Evolutionary conservation across 2,113 vertebrate genomes (phyloP).

Genomic region (Grantiella picta): DNA sequence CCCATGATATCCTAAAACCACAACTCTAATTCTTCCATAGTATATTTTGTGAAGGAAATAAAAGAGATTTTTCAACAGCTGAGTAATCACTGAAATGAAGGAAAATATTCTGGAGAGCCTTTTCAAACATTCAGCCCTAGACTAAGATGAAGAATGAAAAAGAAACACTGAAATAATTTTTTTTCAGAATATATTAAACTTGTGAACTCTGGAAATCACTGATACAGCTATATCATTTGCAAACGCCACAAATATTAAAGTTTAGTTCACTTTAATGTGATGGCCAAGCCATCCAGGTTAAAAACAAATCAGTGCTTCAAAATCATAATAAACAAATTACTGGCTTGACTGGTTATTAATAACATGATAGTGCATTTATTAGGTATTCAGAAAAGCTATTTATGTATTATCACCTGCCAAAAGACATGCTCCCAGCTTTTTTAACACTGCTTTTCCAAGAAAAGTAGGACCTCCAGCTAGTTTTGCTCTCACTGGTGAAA

Average conservation of each 20-base stretch:
- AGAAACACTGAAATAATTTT: neutral
- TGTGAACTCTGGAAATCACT: conserved; percentile 13
- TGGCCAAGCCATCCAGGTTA: neutral
- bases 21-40: neutral
- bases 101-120: neutral
- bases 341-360: neutral
- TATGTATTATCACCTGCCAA: conserved; percentile 20
- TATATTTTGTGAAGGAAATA: neutral
- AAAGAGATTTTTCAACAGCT: neutral
- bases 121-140: neutral
- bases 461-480: conserved; percentile 9
- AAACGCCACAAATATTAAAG: neutral
- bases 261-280: neutral
- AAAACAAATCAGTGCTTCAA: conserved; percentile 8
- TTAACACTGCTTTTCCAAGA: neutral
- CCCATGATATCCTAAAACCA: neutral
- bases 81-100: conserved; percentile 18
- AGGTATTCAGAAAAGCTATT: neutral
- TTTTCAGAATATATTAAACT: neutral
- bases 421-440: neutral
- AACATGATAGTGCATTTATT: neutral
- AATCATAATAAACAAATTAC: conserved; percentile 18
- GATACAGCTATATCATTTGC: neutral
- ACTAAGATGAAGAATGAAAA: neutral
- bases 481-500: neutral